Base-by-base conservation (phyloP, 1,140 invertebrate species). In the Pantala flavescens region DNA sequence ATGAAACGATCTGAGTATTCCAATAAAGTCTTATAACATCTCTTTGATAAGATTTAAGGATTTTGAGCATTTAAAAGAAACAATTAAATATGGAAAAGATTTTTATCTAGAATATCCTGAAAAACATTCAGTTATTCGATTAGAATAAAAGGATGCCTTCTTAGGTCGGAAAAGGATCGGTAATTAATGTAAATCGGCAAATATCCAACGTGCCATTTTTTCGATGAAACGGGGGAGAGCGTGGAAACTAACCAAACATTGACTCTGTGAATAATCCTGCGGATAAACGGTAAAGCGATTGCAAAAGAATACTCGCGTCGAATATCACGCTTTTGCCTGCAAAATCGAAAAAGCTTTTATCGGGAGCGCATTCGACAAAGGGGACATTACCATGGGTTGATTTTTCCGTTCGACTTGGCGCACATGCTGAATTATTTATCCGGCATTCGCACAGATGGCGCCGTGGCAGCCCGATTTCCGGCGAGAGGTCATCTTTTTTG, bases 181-280 rank as follows among this genome's bases (percentile, higher is more conserved):
- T n/a, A n/a, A n/a, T n/a, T n/a, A n/a, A n/a, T n/a, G n/a, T n/a
- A n/a, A n/a, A n/a, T n/a, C n/a, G n/a, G 49, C 49, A 63, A 63
- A 63, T 63, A 63, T 63, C 49, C 49, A 63, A 63, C 12, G 49
- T 63, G 49, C 49, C 49, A 19, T 63, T 63, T 63, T 63, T 63
- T 63, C 49, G 49, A 63, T 63, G 3, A 63, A 63, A 63, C 49
- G 12, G 49, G n/a, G 12, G 14, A 3, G 49, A 16, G 49, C 5
- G 3, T 12, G 49, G 49, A 21, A 63, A 21, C 49, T 63, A 63
- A 63, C 49, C 49, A 63, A 63, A 63, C 49, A 63, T 63, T 63
- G 49, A 63, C 49, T 63, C 49, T 63, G 49, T 63, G 49, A 63
- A 63, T 63, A 63, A 63, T 63, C 49, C 49, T 21, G 49, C 49